Evolutionary conservation across 1,140 invertebrate species (phyloP).

Genomic region (Rhagoletis pomonella): DNA sequence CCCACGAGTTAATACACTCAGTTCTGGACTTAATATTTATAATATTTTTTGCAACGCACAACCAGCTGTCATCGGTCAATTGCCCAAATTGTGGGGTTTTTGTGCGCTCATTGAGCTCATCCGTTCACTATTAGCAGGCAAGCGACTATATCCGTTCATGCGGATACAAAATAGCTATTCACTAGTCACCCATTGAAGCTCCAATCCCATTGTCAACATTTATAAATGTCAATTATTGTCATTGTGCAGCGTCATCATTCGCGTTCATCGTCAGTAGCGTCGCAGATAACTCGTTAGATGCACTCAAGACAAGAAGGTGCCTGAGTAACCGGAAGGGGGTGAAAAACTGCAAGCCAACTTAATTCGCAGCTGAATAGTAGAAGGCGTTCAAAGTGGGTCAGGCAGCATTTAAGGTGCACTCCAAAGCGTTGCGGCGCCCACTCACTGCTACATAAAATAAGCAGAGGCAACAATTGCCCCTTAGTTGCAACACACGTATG

Average conservation of each 20-base stretch:
- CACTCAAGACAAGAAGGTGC: not conserved
- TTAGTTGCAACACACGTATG: not conserved
- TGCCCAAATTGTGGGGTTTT: slow-evolving; percentile 21
- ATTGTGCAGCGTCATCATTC: slow-evolving; percentile 21
- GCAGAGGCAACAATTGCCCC: slow-evolving; percentile 11
- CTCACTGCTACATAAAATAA: slow-evolving; percentile 15
- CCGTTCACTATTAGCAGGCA: slow-evolving; percentile 14
- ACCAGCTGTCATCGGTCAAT: not conserved
- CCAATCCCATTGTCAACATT: slow-evolving; percentile 43
- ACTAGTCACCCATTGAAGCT: not conserved
- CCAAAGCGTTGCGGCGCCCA: slow-evolving; percentile 9
- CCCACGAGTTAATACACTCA: not conserved
- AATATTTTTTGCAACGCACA: not conserved
- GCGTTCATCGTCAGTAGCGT: not conserved
- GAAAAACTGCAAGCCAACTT: not conserved
- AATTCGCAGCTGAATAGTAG: not conserved
- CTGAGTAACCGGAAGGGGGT: not conserved
- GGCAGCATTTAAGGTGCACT: slow-evolving; percentile 42
- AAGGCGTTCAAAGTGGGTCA: slow-evolving; percentile 25
- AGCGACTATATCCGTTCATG: slow-evolving; percentile 28
- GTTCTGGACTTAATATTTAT: not conserved
- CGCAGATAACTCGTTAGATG: not conserved
- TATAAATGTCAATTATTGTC: slow-evolving; percentile 48
- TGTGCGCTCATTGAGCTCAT: slow-evolving; percentile 48
- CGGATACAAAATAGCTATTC: not conserved